These are phyloP conservation scores for Ptiloglossa arizonensis DNA, from an alignment of 1,140 invertebrate species.

Conservation along the genomic window DNA sequence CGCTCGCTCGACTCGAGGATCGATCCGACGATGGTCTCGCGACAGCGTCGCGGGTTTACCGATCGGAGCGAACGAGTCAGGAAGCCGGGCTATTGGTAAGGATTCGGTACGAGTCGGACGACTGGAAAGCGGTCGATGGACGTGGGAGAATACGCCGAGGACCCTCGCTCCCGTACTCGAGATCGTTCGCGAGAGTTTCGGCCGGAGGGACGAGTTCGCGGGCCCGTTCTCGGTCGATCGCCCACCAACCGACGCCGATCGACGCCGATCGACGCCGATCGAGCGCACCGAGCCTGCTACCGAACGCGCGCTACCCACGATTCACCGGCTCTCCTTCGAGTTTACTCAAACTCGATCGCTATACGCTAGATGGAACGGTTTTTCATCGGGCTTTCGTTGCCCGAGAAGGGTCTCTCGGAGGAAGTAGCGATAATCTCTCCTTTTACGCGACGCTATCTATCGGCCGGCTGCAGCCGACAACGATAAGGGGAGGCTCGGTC, in stretches of 20 bases:
- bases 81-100: slow-evolving; percentile 39
- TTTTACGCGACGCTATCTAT: slow-evolving; percentile 5
- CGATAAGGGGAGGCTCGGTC: slow-evolving; percentile 26
- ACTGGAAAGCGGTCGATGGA: not conserved
- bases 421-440: slow-evolving; percentile 12
- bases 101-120: not conserved
- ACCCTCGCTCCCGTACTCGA: no score
- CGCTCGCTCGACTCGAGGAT: not conserved
- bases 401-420: not conserved
- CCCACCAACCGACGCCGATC: no score
- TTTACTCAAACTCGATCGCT: no score
- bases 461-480: slow-evolving; percentile 1
- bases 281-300: no score
- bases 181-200: no score
- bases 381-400: not conserved
- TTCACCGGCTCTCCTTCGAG: no score
- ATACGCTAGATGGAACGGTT: no score
- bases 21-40: slow-evolving; percentile 29
- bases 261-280: no score
- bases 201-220: no score
- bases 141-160: no score
- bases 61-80: slow-evolving; percentile 16
- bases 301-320: no score
- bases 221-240: no score
- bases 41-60: slow-evolving; percentile 13